Conservation (phyloP, 1,140 invertebrate species). For the Idris sp. region DNA sequence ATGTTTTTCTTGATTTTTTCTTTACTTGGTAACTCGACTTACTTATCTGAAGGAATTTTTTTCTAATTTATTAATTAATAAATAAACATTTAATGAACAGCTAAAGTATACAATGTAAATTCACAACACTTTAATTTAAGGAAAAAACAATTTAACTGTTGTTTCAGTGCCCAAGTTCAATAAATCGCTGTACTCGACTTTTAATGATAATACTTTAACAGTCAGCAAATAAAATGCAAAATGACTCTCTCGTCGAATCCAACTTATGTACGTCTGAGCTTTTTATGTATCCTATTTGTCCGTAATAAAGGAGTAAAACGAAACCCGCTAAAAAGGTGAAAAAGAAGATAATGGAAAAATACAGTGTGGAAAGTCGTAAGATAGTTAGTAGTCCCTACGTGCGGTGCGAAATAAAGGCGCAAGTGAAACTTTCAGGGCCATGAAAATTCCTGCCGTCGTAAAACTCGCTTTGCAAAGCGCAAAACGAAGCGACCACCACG, state of each 20-base stretch:
- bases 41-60: too few species aligned
- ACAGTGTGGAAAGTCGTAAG: conserved; percentile 47
- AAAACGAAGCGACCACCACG: conserved; percentile 54
- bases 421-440: conserved; percentile 33
- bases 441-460: conserved; percentile 52
- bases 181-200: too few species aligned
- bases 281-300: conserved; percentile 45
- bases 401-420: conserved; percentile 38
- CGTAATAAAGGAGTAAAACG: conserved; percentile 39
- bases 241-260: conserved; percentile 23
- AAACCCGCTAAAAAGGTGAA: conserved; percentile 32
- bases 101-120: too few species aligned
- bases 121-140: too few species aligned
- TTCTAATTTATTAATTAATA: too few species aligned
- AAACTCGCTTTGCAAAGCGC: conserved; percentile 50
- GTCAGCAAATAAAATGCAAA: conserved; percentile 14
- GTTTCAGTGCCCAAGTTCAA: too few species aligned
- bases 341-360: conserved; percentile 51
- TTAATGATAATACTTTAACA: too few species aligned
- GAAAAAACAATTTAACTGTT: too few species aligned
- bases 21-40: too few species aligned
- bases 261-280: conserved; percentile 22
- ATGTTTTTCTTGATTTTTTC: too few species aligned
- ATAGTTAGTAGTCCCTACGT: conserved; percentile 50
- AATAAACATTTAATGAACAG: too few species aligned